Evolutionary conservation across 2,888 invertebrate species (phyloP).

Genomic region (Watsonalla cultraria): DNA sequence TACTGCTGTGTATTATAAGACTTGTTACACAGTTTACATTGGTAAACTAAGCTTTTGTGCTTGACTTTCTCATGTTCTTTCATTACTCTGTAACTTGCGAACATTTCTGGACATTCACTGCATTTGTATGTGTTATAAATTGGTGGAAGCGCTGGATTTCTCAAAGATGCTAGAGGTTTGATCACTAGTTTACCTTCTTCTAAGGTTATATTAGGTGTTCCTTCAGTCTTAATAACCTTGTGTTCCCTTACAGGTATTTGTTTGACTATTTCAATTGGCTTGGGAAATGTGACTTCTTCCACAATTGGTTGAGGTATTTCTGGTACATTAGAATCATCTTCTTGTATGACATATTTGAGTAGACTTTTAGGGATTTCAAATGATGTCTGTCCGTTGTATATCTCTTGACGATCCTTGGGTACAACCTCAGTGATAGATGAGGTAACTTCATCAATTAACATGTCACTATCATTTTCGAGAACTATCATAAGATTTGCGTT

Average conservation of each 20-base stretch:
- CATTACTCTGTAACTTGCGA: slow-evolving; percentile 35
- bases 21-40: slow-evolving; percentile 40
- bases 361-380: slow-evolving; percentile 13
- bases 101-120: slow-evolving; percentile 32
- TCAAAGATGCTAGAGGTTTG: slow-evolving; percentile 21
- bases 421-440: slow-evolving; percentile 24
- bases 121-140: slow-evolving; percentile 35
- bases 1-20: slow-evolving; percentile 39
- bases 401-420: slow-evolving; percentile 14
- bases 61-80: slow-evolving; percentile 40
- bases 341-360: slow-evolving; percentile 1
- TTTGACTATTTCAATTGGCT: neutral
- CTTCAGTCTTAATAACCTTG: neutral
- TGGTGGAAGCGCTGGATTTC: slow-evolving; percentile 15
- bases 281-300: neutral
- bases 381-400: neutral
- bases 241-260: neutral
- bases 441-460: slow-evolving; percentile 25
- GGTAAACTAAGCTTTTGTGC: slow-evolving; percentile 31
- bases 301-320: slow-evolving; percentile 5
- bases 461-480: slow-evolving; percentile 36
- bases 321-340: neutral
- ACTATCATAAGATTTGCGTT: slow-evolving; percentile 44
- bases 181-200: slow-evolving; percentile 37
- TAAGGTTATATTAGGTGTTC: slow-evolving; percentile 25